These are phyloP conservation scores for Platycercus adscitus DNA, from an alignment of 2,113 vertebrate species.

Conservation along the genomic window DNA sequence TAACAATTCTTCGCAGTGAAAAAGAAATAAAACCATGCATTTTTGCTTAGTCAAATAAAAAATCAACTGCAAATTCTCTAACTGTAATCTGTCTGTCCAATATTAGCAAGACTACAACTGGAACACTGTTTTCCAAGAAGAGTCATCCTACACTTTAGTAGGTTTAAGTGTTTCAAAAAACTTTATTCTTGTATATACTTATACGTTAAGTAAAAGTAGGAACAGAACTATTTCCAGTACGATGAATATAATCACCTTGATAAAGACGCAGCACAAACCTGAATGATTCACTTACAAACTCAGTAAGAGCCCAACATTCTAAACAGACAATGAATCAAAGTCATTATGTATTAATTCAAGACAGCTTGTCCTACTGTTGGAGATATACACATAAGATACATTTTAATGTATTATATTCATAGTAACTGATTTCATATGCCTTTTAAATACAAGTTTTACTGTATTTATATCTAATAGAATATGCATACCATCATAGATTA, in stretches of 20 bases:
- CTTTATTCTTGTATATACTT: constrained; percentile 17
- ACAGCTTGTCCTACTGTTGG: not conserved
- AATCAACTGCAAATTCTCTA: not conserved
- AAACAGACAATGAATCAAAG: constrained; percentile 4
- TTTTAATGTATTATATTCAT: not conserved
- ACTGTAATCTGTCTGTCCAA: not conserved
- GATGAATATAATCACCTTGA: not conserved
- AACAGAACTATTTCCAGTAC: not conserved
- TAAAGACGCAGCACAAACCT: not conserved
- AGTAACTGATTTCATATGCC: not conserved
- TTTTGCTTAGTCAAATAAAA: not conserved
- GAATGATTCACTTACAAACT: not conserved
- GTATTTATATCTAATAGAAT: not conserved
- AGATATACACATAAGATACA: not conserved
- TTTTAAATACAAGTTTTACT: not conserved
- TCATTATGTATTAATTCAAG: not conserved
- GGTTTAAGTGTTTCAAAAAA: not conserved
- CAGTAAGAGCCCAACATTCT: not conserved
- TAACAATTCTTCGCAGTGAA: not conserved
- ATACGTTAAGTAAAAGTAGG: not conserved
- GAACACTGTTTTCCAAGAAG: not conserved
- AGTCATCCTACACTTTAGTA: not conserved
- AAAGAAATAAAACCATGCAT: not conserved
- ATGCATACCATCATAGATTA: constrained; percentile 19
- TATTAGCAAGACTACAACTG: not conserved